Base-by-base conservation (phyloP, 2,797 vertebrate genomes). In the Oceanodroma leucorhoa region DNA sequence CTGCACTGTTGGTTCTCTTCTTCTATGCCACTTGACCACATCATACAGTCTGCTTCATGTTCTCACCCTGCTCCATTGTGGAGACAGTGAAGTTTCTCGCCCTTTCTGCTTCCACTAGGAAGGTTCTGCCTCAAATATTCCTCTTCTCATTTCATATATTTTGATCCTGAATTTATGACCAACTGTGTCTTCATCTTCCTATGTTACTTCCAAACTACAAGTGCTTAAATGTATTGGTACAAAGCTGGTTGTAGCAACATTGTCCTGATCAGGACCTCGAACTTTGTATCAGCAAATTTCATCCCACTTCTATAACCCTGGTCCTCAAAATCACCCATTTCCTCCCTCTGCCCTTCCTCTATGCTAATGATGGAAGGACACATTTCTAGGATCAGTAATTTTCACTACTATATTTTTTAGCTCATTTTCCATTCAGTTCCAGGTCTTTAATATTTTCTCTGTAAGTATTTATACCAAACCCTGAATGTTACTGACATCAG, bases 11-110 rank as follows among this genome's bases (percentile, higher is more conserved):
- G 57, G 50, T 66, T 71, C 12, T 32, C 29, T n/a, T 36, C 62
- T 65, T 27, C 26, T 36, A 1, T 30, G 24, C 15, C 27, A 30
- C n/a, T 18, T 34, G 73, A 2, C 27, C 73, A 24, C 38, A 26
- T 8, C 17, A 6, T 0, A 46, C 15, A 53, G 3, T 19, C 57
- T 41, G 23, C 30, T 64, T 23, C 53, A 38, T 10, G 12, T 46
- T 45, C 69, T 34, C 41, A n/a, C 3, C 14, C n/a, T 43, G 19
- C 19, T 72, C 30, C 40, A 18, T 0, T 6, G 0, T 4, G 4
- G 22, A 61, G 19, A 27, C 53, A 13, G 34, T 2, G 6, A 17
- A 15, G 3, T 21, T 87, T 29, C 65, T 38, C 8, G 8, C 40
- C 40, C 53, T 38, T 91, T 27, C 19, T 40, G 3, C 15, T 46